These are phyloP conservation scores for Drosophila pseudoananassae DNA, from an alignment of 1,140 invertebrate genomes.

Conservation along the genomic window DNA sequence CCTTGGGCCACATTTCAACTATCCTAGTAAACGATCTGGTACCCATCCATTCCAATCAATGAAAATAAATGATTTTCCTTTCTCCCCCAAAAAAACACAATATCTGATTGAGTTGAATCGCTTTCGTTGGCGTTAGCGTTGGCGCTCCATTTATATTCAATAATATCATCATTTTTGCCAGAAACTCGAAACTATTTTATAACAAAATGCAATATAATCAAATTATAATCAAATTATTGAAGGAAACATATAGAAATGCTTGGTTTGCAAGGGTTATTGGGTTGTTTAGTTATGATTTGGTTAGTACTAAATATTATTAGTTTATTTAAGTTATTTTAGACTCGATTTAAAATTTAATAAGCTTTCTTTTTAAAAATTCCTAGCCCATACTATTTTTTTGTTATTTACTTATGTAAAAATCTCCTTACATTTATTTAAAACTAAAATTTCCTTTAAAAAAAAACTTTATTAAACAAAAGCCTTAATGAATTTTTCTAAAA, in stretches of 20 bases:
- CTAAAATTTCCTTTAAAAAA: not conserved
- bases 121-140: not conserved
- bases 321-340: too few relatives aligned
- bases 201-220: not conserved
- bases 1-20: not conserved
- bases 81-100: not conserved
- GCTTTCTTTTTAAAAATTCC: too few relatives aligned
- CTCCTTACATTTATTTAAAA: not conserved
- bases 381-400: too few relatives aligned
- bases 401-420: not conserved
- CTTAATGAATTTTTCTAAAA: slow-evolving; percentile 18
- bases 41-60: slow-evolving; percentile 20
- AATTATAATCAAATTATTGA: too few relatives aligned
- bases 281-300: too few relatives aligned
- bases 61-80: slow-evolving; percentile 4
- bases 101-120: not conserved
- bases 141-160: not conserved
- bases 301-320: too few relatives aligned
- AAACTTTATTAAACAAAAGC: not conserved
- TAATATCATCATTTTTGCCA: not conserved
- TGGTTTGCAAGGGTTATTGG: too few relatives aligned
- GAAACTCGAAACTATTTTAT: not conserved
- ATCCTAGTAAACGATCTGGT: not conserved
- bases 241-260: too few relatives aligned
- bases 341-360: too few relatives aligned